Base-by-base conservation (phyloP, 2,888 invertebrate genomes). In the Trachelus stipa region DNA sequence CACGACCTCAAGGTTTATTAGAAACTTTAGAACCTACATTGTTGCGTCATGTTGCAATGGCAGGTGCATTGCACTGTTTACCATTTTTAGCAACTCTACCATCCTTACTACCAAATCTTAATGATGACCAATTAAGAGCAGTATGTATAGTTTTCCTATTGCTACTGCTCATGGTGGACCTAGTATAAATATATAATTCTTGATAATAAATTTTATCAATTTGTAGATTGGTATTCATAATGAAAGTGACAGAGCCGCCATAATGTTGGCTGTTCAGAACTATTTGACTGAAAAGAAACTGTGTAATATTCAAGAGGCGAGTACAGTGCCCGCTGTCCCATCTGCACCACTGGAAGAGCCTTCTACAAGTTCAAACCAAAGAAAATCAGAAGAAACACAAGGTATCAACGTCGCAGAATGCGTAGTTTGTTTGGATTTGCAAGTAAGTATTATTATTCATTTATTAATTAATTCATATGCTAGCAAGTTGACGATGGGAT, bases 371-470 rank as follows among this genome's bases (percentile, higher is more conserved):
- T 84, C 88, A 76, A 82, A 83, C 76, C 81, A 79, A 74, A 81
- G 83, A 75, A 85, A 87, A 73, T 81, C 88, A 90, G 40, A 90
- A 89, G 80, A 90, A 89, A 79, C 81, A 75, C 84, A 87, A 73
- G 82, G 84, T 78, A 85, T 90, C 69, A 89, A 89, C 73, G 92
- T 92, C 81, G 93, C 94, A 12, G 97, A 97, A 92, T 97, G 97
- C 92, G 96, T 97, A 68, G 93, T 97, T 85, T 97, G 97, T 90
- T 94, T 97, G 94, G 97, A 97, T 91, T 92, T 92, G 83, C 91
- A 92, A 92, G 95, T 95, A 92, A 93, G 37, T 68, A 68, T 71
- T 34, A 71, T 80, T 77, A 74, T 33, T 23, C 73, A 77, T 76
- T 81, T 35, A 77, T 76, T 68, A 23, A 74, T 15, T 30, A 69